Evolutionary conservation across 1,140 invertebrate species (phyloP), one percentile per base, ranked within the genome.

Genomic region (Camponotus floridanus): DNA sequence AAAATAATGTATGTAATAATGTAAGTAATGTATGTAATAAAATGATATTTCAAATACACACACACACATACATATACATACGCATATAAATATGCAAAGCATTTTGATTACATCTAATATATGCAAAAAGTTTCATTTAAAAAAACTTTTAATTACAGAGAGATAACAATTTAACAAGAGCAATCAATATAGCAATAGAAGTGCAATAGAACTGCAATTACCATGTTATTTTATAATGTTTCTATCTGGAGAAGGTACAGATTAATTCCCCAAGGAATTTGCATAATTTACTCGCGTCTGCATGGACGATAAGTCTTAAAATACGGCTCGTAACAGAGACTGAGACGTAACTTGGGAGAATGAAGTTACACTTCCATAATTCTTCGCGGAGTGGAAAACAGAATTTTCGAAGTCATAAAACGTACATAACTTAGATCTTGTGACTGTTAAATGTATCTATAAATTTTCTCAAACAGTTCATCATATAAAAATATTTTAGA

Each of bases 221-320:
- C 9, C 13, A 26, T 48, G 11, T 39, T 62, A 42, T 71, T 83
- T 81, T 83, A 81, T 13, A 31, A 59, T 31, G n/a, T 11, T 15
- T 26, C 31, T 48, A 76, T 87, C 39, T 73, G 26, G 2, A 51
- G 3, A 80, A 33, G n/a, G 39, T 36, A 71, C 61, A 67, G 55
- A 73, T 86, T 87, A 86, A 86, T 79, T 87, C 36, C 51, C 18
- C 45, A 59, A 39, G 36, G 55, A 84, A 67, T 79, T 85, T 88
- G 31, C 74, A 59, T 68, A 87, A 68, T 78, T 87, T 89, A 57
- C 42, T 74, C 33, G 51, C 21, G 79, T 68, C 64, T 76, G 79
- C 55, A 39, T 45, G 70, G 70, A 45, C 48, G 80, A 74, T 74
- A 76, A 74, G 70, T 83, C 26, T 84, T 86, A 74, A 84, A 87